Base-by-base conservation (phyloP, 2,113 vertebrate genomes). In the Anarhynchus alexandrinus region DNA sequence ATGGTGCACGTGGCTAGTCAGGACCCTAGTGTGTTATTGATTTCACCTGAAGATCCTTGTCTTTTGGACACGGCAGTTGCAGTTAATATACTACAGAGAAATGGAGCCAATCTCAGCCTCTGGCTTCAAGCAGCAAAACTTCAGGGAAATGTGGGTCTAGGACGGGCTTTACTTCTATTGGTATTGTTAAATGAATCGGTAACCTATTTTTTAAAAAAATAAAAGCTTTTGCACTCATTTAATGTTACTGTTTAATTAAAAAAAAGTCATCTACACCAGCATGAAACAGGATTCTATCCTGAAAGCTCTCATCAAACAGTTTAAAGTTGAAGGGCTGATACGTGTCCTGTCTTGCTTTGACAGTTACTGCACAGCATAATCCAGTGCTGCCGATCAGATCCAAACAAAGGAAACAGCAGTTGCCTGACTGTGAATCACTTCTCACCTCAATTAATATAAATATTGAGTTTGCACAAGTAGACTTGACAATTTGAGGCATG, bases 401-500 rank as follows among this genome's bases (percentile, higher is more conserved):
- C 5, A 7, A 96, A 97, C 91, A 95, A 93, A 95, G 91, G 69
- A 89, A 96, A 85, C 36, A 93, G 74, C 40, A 80, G 90, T 93
- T 94, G 77, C 78, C 78, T 96, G 90, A 90, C 83, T 69, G 52
- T 94, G 93, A 97, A 97, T 96, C 96, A 97, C 94, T 96, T 93
- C 95, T 93, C 88, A 94, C 80, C 73, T 96, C 93, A 85, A 93
- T 93, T 97, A 91, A 92, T 92, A 88, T 51, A 77, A 95, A 94
- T 90, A 97, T 57, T 86, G 72, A 90, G 74, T 84, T 96, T 96
- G 91, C 87, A 87, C 94, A 96, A 93, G 82, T 26, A 97, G 81
- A 86, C 72, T 70, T 91, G 93, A 82, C 96, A 96, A 88, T 94
- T 86, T 92, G 93, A 96, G 96, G 65, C 95, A 96, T 96, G 95